A percentile compares a stretch with the other conserved stretches of the same genome.
Evolutionary conservation across 2,797 vertebrate species (phyloP).

Genomic region (Poeciliopsis infans): DNA sequence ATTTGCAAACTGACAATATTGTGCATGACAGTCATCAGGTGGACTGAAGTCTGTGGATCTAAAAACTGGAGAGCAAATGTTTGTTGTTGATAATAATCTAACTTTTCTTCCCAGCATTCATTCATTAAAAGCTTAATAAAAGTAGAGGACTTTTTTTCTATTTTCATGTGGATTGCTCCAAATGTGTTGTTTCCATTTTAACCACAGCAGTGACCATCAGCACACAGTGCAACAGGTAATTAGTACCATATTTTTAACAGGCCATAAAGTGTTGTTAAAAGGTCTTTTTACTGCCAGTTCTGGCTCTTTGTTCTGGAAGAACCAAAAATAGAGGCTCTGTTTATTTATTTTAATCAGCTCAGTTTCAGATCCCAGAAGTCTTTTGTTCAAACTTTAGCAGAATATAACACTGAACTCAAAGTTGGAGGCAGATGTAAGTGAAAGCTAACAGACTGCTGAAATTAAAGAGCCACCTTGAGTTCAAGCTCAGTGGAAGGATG

Average conservation of each 20-base stretch:
- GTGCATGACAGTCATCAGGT: not conserved
- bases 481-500: conserved; percentile 11
- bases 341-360: conserved; percentile 49
- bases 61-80: conserved; percentile 43
- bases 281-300: conserved; percentile 52
- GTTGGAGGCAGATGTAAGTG: conserved; percentile 15
- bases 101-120: conserved; percentile 56
- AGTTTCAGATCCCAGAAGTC: conserved; percentile 8
- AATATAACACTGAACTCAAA: conserved; percentile 7
- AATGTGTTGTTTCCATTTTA: conserved; percentile 39
- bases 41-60: conserved; percentile 31
- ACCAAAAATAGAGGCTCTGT: conserved; percentile 21
- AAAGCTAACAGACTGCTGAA: conserved; percentile 2
- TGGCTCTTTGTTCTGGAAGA: conserved; percentile 53
- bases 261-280: conserved; percentile 64
- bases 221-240: conserved; percentile 51
- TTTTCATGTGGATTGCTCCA: conserved; percentile 28
- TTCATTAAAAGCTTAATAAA: conserved; percentile 60
- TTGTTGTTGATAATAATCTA: conserved; percentile 56
- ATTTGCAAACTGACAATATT: conserved; percentile 5
- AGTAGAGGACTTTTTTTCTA: conserved; percentile 31
- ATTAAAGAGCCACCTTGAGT: not conserved
- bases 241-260: conserved; percentile 69
- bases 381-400: not conserved
- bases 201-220: conserved; percentile 58